phyloP scores from a whole-genome alignment of 2,113 vertebrate species.

The Dermatemys mawii region DNA sequence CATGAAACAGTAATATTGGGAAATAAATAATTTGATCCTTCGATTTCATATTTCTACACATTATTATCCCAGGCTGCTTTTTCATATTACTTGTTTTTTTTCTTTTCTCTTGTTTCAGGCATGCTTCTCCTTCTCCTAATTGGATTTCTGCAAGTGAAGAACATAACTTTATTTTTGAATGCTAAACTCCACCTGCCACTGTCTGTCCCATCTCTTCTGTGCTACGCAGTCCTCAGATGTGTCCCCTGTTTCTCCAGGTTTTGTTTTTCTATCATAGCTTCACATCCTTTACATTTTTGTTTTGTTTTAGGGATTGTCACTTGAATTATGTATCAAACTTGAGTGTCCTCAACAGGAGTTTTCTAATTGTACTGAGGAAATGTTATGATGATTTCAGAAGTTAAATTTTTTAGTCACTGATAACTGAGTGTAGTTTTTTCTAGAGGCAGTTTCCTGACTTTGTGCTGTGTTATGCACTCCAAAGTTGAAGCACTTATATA shows the following conservation, averaged over 20 bases:
- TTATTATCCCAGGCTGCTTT: background rate
- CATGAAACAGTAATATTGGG: background rate
- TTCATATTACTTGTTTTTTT: background rate
- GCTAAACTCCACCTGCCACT: background rate
- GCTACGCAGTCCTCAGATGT: background rate
- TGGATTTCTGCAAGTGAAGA: rapidly evolving
- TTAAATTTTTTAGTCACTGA: rapidly evolving
- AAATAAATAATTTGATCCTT: background rate
- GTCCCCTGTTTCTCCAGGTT: background rate
- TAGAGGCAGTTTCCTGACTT: background rate
- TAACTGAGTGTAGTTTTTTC: background rate
- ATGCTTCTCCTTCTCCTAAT: background rate
- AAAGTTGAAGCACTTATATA: background rate
- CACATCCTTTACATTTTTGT: rapidly evolving
- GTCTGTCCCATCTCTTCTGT: background rate
- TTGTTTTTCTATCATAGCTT: background rate
- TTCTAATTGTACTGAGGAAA: background rate
- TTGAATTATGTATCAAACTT: background rate
- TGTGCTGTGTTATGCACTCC: background rate
- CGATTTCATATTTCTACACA: background rate
- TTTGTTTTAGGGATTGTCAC: background rate
- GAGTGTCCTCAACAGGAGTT: background rate
- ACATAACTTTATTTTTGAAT: rapidly evolving
- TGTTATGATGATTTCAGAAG: background rate
- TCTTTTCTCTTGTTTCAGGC: background rate